Evolutionary conservation across 1,140 invertebrate species (phyloP), one percentile per base, ranked within the genome.

Genomic region (Drosophila virilis): DNA sequence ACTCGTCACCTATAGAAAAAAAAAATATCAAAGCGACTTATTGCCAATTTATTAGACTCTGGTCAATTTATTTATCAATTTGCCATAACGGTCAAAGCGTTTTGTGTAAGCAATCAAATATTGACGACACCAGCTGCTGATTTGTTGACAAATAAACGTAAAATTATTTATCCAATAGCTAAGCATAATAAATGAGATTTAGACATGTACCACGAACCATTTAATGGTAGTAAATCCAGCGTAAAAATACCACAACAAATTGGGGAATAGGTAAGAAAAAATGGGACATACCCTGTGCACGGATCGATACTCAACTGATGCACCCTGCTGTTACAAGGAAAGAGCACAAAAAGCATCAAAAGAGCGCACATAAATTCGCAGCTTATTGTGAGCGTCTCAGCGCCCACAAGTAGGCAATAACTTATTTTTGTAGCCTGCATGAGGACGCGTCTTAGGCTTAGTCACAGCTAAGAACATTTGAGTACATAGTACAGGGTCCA

Each of bases 61-160:
- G 58, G 51, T 57, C 71, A 82, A 86, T 88, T 86, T 88, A 77
- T 82, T 67, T 81, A 58, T 54, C 70, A 76, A 82, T 86, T 85
- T 86, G 62, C 60, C 52, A 88, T 73, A 78, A 71, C 79, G 68
- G 50, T 82, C 70, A 67, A 88, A 86, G 64, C 50, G 55, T 77
- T 88, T 83, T 82, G 66, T 82, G 66, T 71, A 59, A 72, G 60
- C 73, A 71, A 71, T 75, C 66, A 74, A 64, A 17, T 64, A 70
- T 62, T 59, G 58, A 58, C 65, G 51, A 40, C 13, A 51, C 48
- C 77, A 70, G 65, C 55, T 55, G 65, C 38, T 51, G 48, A 17
- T 62, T 48, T 70, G 52, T 64, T 38, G 61, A 40, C 64, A 73
- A 57, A 62, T 51, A 73, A 38, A 12, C 42, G n/a, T 57, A 45